Base-by-base conservation (phyloP, 2,888 invertebrate species). In the Lepetodrilus schrolli region DNA sequence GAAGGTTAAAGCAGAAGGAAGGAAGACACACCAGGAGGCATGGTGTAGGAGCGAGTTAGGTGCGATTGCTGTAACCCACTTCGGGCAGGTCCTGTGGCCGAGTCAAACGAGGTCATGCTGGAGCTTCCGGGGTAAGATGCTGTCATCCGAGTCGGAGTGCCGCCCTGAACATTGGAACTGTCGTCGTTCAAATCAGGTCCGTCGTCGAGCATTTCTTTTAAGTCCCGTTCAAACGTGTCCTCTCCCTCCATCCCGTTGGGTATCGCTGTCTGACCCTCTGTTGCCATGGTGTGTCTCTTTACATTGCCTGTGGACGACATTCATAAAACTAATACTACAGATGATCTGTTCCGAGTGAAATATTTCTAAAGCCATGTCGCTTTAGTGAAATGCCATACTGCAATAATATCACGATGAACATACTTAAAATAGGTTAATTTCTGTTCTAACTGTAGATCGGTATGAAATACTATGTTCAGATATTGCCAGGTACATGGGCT, bases 191-290 rank as follows among this genome's bases (percentile, higher is more conserved):
- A 81, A 70, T 79, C 82, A 4, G 88, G 88, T 4, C 85, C 89
- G 76, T 89, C 89, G 66, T 88, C 87, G 76, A 89, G 77, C 78
- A 88, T 89, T 72, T 89, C 89, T 66, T 87, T 86, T 47, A 89
- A 79, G 72, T 89, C 88, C 47, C 84, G 78, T 74, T 89, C 89
- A 84, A 89, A 88, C 37, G 84, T 85, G 77, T 88, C 88, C 51
- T 88, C 88, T 58, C 80, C 79, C 10, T 38, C 43, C 47, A 47
- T 43, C 7, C 68, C 68, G 47, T 68, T 68, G 7, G 68, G 21
- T 30, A 68, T 23, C 30, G 47, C 43, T 47, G 23, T 21, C 30
- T 68, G 68, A 8, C 68, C 43, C 47, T 68, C 68, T 23, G 47
- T 38, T 26, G 20, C 34, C 68, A 68, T 68, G 4, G 17, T 68